Evolutionary conservation across 2,113 vertebrate species (phyloP).

Genomic region (Tupaia tana): DNA sequence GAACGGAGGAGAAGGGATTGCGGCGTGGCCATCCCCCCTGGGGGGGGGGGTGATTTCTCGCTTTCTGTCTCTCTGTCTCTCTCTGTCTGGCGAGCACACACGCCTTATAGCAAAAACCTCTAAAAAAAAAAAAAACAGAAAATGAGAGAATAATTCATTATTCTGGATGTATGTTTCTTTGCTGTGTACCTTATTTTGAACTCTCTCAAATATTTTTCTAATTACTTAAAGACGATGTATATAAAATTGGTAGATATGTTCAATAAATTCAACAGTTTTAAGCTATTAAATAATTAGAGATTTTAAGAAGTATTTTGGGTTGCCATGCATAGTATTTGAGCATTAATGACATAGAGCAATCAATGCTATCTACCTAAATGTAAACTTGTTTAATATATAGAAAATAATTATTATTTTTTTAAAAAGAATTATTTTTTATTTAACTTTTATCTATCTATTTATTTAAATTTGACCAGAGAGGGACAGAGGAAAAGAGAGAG

Average conservation of each 20-base stretch:
- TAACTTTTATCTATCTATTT: too few species aligned
- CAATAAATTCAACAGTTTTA: conserved; percentile 6
- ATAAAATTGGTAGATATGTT: background rate
- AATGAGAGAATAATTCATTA: background rate
- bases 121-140: background rate
- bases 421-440: too few species aligned
- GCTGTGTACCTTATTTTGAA: background rate
- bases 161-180: background rate
- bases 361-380: background rate
- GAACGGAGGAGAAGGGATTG: too few species aligned
- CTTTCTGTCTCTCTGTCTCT: too few species aligned
- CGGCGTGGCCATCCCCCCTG: too few species aligned
- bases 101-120: too few species aligned
- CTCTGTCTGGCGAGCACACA: too few species aligned
- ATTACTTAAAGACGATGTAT: background rate
- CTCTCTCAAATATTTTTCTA: background rate
- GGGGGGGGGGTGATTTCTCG: too few species aligned
- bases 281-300: background rate
- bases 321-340: background rate
- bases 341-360: background rate
- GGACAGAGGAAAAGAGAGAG: too few species aligned
- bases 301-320: background rate
- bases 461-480: too few species aligned
- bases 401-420: background rate
- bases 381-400: background rate